These are phyloP conservation scores for Drosophila acutilabella DNA, from an alignment of 2,888 invertebrate species.

Conservation along the genomic window DNA sequence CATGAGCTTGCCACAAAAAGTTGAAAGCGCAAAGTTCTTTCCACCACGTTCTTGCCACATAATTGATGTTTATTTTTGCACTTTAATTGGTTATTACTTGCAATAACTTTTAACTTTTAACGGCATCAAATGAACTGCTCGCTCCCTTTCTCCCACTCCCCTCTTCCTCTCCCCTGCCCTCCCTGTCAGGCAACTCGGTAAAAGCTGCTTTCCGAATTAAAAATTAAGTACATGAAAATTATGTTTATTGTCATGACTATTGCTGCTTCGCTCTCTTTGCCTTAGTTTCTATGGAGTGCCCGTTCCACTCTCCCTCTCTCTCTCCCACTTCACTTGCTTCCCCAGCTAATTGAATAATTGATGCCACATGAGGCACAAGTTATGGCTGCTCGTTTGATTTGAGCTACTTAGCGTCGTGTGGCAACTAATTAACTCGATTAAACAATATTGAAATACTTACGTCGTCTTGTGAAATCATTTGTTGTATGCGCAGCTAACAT, in stretches of 20 bases:
- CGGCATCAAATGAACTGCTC: slow-evolving; percentile 33
- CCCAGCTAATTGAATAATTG: slow-evolving; percentile 55
- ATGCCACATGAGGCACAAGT: slow-evolving; percentile 47
- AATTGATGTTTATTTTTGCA: slow-evolving; percentile 77
- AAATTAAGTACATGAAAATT: slow-evolving; percentile 39
- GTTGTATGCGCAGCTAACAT: slow-evolving; percentile 8
- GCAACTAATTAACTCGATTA: slow-evolving; percentile 53
- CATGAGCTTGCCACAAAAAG: slow-evolving; percentile 23
- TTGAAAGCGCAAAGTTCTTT: slow-evolving; percentile 17
- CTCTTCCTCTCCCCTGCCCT: neutral
- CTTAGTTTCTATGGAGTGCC: neutral
- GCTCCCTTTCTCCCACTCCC: neutral
- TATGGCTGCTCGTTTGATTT: slow-evolving; percentile 36
- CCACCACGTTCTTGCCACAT: slow-evolving; percentile 32
- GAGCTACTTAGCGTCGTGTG: slow-evolving; percentile 22
- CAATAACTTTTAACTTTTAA: slow-evolving; percentile 63
- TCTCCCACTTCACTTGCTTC: neutral
- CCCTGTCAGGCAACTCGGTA: slow-evolving; percentile 21
- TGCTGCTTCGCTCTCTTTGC: neutral
- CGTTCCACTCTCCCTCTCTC: neutral
- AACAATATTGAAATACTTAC: slow-evolving; percentile 18
- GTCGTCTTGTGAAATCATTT: slow-evolving; percentile 4
- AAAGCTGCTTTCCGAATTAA: slow-evolving; percentile 51
- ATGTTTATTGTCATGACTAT: slow-evolving; percentile 43
- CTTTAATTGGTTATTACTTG: slow-evolving; percentile 76